These are phyloP conservation scores for Forbesichthys agassizii DNA, from an alignment of 2,113 vertebrate species.

Conservation along the genomic window DNA sequence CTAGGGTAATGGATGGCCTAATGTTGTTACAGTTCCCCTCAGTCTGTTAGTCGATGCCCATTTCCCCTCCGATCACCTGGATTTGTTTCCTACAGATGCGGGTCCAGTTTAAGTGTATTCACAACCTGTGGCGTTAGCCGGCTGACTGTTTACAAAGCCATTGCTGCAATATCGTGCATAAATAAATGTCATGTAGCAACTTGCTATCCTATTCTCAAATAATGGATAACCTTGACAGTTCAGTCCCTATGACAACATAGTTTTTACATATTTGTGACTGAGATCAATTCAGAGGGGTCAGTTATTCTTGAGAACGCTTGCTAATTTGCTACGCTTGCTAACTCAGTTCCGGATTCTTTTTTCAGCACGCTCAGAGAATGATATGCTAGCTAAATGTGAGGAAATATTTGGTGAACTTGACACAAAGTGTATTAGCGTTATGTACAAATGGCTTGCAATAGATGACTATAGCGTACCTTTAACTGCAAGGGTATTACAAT, in stretches of 20 bases:
- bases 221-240: constrained; percentile 25
- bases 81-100: constrained; percentile 16
- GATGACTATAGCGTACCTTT: no score
- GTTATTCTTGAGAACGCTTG: no score
- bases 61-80: constrained; percentile 25
- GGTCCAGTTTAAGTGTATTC: constrained; percentile 1
- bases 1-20: constrained; percentile 39
- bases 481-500: background rate
- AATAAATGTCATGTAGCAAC: constrained; percentile 30
- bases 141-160: background rate
- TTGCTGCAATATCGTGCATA: constrained; percentile 6
- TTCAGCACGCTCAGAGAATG: no score
- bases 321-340: no score
- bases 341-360: no score
- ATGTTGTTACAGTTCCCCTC: constrained; percentile 35
- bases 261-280: background rate
- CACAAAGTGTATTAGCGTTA: background rate
- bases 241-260: constrained; percentile 32
- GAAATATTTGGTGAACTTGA: background rate
- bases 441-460: background rate
- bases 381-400: no score
- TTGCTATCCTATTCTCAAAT: constrained; percentile 27
- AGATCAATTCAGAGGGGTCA: no score
- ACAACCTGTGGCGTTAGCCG: background rate
- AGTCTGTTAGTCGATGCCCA: constrained; percentile 13